A percentile compares a stretch with the other conserved stretches of the same genome.
These are phyloP conservation scores for Alsophila aescularia DNA, from an alignment of 2,888 invertebrate genomes.

Conservation along the genomic window DNA sequence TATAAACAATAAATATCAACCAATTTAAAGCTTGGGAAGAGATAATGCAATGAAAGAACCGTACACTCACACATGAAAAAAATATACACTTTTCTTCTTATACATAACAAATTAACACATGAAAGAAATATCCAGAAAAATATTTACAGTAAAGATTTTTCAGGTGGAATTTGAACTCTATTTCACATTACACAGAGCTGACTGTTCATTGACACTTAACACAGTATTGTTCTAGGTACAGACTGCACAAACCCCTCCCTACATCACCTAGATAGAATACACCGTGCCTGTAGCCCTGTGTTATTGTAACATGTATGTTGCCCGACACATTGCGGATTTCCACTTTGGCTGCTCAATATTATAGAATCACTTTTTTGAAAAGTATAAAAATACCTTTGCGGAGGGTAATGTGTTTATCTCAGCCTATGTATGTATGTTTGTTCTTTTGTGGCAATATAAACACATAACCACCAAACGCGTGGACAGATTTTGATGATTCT, in stretches of 20 bases:
- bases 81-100: conserved; percentile 35
- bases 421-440: too few relatives aligned
- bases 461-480: too few relatives aligned
- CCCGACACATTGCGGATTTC: conserved; percentile 18
- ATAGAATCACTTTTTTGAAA: background rate
- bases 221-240: conserved; percentile 56
- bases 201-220: conserved; percentile 64
- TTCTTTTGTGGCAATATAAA: too few relatives aligned
- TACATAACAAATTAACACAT: conserved; percentile 37
- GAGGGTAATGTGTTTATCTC: too few relatives aligned
- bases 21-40: background rate
- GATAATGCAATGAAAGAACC: conserved; percentile 23
- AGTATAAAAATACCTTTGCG: too few relatives aligned
- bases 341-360: conserved; percentile 34
- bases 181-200: conserved; percentile 48
- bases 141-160: conserved; percentile 22
- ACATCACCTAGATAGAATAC: conserved; percentile 58
- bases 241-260: conserved; percentile 61
- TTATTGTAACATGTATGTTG: background rate
- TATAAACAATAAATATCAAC: background rate
- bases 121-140: conserved; percentile 23
- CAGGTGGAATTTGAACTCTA: conserved; percentile 41
- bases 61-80: conserved; percentile 25
- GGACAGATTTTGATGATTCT: too few relatives aligned
- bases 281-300: conserved; percentile 44